Evolutionary conservation across 2,797 vertebrate species (phyloP), one percentile per base, ranked within the genome.

Genomic region (Schizopygopsis malacanthus): DNA sequence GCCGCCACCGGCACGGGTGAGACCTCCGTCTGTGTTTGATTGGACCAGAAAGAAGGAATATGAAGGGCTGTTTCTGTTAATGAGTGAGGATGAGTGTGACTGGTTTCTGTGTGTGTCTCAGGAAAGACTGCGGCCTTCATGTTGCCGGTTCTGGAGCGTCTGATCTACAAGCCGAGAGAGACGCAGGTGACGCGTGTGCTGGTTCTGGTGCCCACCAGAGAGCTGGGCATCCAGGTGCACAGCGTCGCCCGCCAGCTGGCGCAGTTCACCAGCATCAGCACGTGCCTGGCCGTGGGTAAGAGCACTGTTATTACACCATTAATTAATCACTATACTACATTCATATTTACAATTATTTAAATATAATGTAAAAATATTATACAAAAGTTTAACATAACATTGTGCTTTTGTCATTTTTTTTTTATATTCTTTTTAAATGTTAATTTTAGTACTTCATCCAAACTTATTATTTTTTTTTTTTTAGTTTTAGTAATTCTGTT

Each of bases 151-250:
- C 89, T 99, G 84, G 98, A 99, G 93, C 97, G 98, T 25, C 91
- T 99, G 87, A 94, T 99, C 89, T 99, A 99, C 90, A 99, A 99
- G 86, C 98, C 98, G 41, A 96, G 94, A 76, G 96, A 97, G 45
- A 94, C 96, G 33, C 97, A 97, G 0, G 95, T 99, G 84, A 99
- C 97, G 2, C 94, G 98, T 0, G 97, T 99, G 0, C 85, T 99
- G 89, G 96, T 97, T 83, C 94, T 99, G n/a, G 97, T 99, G 79
- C 98, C 98, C 3, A 99, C 98, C 45, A 95, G 98, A 86, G 98
- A 99, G 87, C 90, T 99, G 91, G 98, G 98, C n/a, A 98, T 99
- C 91, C 98, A 99, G 91, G 98, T 99, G 70, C 98, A 99, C 91
- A 92, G 97, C 0, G 98, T 99, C 83, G 94, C 97, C 47, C 97